A percentile compares a stretch with the other conserved stretches of the same genome.
Evolutionary conservation across 2,797 vertebrate genomes (phyloP).

Genomic region (Macropodus opercularis): DNA sequence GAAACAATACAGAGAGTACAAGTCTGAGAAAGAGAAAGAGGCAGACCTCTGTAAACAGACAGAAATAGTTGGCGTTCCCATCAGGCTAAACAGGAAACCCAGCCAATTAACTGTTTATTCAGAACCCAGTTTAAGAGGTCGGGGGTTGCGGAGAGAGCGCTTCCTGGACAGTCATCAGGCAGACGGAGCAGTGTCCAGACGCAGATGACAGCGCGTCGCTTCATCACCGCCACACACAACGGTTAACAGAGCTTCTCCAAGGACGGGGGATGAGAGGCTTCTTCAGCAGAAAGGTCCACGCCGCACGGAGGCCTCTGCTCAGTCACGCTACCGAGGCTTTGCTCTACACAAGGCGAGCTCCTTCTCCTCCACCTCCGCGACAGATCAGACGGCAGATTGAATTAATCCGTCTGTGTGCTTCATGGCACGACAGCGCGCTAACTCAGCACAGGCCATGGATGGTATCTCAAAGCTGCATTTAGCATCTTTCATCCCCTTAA

Average conservation of each 20-base stretch:
- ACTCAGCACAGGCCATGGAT: slow-evolving; percentile 61
- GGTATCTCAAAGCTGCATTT: slow-evolving; percentile 45
- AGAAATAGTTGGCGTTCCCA: slow-evolving; percentile 83
- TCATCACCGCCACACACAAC: slow-evolving; percentile 37
- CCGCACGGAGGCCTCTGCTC: slow-evolving; percentile 5
- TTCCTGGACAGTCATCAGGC: slow-evolving; percentile 80
- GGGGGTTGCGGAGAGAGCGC: slow-evolving; percentile 78
- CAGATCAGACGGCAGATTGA: slow-evolving; percentile 59
- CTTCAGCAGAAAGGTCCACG: slow-evolving; percentile 12
- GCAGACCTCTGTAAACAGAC: slow-evolving; percentile 83
- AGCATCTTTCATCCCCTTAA: slow-evolving; percentile 64
- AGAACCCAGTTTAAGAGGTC: slow-evolving; percentile 77
- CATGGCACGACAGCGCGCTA: slow-evolving; percentile 51
- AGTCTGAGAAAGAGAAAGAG: slow-evolving; percentile 72
- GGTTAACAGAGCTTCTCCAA: slow-evolving; percentile 51
- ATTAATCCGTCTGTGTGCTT: slow-evolving; percentile 45
- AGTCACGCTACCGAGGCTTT: slow-evolving; percentile 26
- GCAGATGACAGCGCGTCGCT: slow-evolving; percentile 73
- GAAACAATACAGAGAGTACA: slow-evolving; percentile 74
- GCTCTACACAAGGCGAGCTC: slow-evolving; percentile 23
- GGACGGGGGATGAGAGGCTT: slow-evolving; percentile 40
- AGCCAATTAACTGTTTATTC: slow-evolving; percentile 87
- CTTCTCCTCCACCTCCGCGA: slow-evolving; percentile 29
- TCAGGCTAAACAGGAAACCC: slow-evolving; percentile 87
- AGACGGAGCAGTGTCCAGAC: slow-evolving; percentile 67